Evolutionary conservation across 2,888 invertebrate species (phyloP), one percentile per base, ranked within the genome.

Genomic region (Anthrax anthrax): DNA sequence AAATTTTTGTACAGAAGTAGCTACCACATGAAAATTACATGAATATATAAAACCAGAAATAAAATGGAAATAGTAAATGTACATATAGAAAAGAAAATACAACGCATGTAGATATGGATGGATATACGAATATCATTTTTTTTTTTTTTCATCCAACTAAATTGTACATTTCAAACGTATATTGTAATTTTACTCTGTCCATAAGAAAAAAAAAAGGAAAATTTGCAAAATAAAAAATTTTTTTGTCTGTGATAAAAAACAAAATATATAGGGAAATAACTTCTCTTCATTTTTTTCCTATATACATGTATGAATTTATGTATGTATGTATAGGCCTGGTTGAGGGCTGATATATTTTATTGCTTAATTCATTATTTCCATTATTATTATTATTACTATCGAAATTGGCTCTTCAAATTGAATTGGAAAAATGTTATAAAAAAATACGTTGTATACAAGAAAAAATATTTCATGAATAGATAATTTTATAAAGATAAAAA

Each of bases 301-400:
- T 37, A 36, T 16, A 13, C 16, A 45, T 45, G 40, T 45, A 41
- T 19, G 19, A 18, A 19, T 17, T 14, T 29, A 39, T 39, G 39
- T 17, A 39, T 44, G n/a, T 18, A 32, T 12, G 18, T 12, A 17
- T 9, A 34, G 36, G 13, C 29, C 3, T 32, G 9, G 29, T 32
- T 32, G 13, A 32, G 29, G 29, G 29, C 29, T 32, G 29, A 32
- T 32, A 12, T 12, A 32, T 32, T 47, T 50, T 50, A 50, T 50
- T 50, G 50, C 47, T 46, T 47, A 50, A 50, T 50, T 48, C 50
- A 50, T 50, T 50, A 50, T 48, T 32, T 6, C 5, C 8, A 23
- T 23, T 23, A 23, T 23, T 23, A 23, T 23, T 23, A 23, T 23
- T 23, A 23, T 23, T 23, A 8, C 23, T 46, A 50, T 50, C 48